Conservation (phyloP, 2,888 invertebrate species). For the Masnerella sp. region DNA sequence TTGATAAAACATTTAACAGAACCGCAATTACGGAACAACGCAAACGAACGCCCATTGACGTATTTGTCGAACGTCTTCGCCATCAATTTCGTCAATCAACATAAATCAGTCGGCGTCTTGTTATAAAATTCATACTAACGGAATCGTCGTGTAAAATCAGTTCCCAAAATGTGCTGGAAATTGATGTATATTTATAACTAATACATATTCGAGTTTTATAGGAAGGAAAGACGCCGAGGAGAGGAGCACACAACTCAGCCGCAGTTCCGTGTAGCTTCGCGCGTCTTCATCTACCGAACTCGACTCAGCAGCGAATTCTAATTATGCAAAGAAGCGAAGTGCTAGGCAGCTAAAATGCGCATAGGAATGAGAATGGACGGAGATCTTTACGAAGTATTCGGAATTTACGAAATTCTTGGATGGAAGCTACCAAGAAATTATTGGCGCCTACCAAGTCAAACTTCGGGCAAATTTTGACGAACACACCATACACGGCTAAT, state of each 20-base stretch:
- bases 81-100: not conserved
- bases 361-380: constrained; percentile 60
- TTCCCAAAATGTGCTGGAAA: constrained; percentile 40
- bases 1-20: no score
- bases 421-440: constrained; percentile 56
- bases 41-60: no score
- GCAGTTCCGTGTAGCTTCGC: constrained; percentile 39
- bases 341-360: constrained; percentile 60
- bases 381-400: constrained; percentile 60
- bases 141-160: constrained; percentile 22
- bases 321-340: constrained; percentile 65
- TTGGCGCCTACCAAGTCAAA: constrained; percentile 46
- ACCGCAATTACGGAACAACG: no score
- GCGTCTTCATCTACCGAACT: constrained; percentile 56
- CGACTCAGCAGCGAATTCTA: constrained; percentile 63
- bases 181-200: constrained; percentile 65
- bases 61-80: not conserved
- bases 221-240: constrained; percentile 56
- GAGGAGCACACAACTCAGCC: constrained; percentile 30
- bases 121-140: constrained; percentile 12
- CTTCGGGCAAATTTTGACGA: constrained; percentile 49
- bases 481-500: constrained; percentile 35
- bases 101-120: not conserved
- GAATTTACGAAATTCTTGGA: constrained; percentile 61
- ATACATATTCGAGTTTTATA: constrained; percentile 65